Conservation (phyloP, 2,888 invertebrate genomes). For the Eilema griseolum region DNA sequence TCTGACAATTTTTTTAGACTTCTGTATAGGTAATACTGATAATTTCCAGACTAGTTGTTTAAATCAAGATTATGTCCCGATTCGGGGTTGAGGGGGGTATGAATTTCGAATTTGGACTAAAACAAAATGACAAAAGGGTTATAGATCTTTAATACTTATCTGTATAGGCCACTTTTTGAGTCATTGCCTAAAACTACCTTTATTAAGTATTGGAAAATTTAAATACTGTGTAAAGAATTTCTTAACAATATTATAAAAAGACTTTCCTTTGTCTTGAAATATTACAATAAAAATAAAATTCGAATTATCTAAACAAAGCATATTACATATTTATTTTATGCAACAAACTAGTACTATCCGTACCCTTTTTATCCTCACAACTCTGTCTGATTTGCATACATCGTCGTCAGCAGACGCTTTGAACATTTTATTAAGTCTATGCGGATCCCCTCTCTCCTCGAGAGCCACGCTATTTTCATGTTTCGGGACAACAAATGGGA, state of each 20-base stretch:
- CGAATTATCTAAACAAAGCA: neutral
- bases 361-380: conserved; percentile 13
- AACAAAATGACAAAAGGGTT: too few relatives aligned
- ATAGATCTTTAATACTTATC: too few relatives aligned
- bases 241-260: too few relatives aligned
- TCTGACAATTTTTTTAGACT: neutral
- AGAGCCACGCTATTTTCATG: conserved; percentile 88
- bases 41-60: too few relatives aligned
- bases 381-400: conserved; percentile 59
- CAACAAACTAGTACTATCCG: neutral
- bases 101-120: too few relatives aligned
- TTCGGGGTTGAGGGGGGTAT: too few relatives aligned
- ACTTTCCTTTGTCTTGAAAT: too few relatives aligned
- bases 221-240: too few relatives aligned
- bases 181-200: neutral
- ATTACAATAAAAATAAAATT: neutral
- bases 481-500: conserved; percentile 86
- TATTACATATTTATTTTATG: neutral
- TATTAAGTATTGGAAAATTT: neutral
- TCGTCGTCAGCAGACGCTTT: conserved; percentile 58
- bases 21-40: too few relatives aligned
- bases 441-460: conserved; percentile 76
- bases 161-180: too few relatives aligned
- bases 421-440: conserved; percentile 73
- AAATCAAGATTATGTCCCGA: too few relatives aligned